phyloP scores from a whole-genome alignment of 1,140 invertebrate species.

The Leptestheria dahalacensis region DNA sequence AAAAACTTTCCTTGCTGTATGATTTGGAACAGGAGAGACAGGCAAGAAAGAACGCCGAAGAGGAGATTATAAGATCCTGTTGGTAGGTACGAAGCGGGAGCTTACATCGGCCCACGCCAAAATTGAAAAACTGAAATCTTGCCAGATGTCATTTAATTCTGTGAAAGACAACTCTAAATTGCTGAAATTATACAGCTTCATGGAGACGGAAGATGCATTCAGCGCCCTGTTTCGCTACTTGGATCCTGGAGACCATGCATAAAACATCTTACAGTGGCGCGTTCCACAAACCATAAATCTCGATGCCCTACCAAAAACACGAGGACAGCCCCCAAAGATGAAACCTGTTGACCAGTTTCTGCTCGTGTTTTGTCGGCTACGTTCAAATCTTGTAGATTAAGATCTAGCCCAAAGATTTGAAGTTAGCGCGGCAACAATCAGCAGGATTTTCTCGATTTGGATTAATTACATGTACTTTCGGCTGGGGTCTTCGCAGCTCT shows the following conservation, averaged over 20 bases:
- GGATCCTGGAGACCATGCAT: neutral
- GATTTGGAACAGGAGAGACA: no score
- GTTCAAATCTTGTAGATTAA: neutral
- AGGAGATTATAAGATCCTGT: no score
- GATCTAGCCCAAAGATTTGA: neutral
- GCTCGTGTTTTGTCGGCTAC: constrained; percentile 2
- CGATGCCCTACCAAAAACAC: no score
- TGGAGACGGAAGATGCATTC: neutral
- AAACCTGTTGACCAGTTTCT: neutral
- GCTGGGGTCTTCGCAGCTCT: neutral
- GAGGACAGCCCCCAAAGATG: neutral
- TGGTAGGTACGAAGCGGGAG: no score
- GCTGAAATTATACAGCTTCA: no score
- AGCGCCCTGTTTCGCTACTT: neutral
- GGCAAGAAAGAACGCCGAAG: no score
- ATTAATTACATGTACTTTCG: constrained; percentile 4
- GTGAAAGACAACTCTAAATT: no score
- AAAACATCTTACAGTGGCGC: constrained; percentile 2
- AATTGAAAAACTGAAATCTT: no score
- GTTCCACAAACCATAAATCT: neutral
- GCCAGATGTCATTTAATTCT: no score
- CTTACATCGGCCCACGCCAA: no score
- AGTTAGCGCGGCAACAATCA: neutral
- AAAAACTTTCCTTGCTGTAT: no score
- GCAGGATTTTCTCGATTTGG: neutral